A percentile compares a stretch with the other conserved stretches of the same genome.
phyloP scores from a whole-genome alignment of 2,888 invertebrate species.

The Fabriciana adippe region DNA sequence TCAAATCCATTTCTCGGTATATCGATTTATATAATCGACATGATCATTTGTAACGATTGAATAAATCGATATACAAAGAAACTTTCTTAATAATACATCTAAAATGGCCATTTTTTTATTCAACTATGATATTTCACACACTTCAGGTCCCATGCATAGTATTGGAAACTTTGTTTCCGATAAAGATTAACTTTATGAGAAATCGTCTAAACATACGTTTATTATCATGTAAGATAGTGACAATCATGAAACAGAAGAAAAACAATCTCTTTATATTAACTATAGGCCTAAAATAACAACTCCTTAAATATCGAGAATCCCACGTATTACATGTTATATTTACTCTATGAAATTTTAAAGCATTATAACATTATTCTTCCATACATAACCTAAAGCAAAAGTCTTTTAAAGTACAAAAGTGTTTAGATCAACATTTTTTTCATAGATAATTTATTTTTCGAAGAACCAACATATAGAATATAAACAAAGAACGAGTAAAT shows the following conservation, averaged over 20 bases:
- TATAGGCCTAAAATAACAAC: too few relatives aligned
- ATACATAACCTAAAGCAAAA: too few relatives aligned
- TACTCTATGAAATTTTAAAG: too few relatives aligned
- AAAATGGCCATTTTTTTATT: conserved; percentile 29
- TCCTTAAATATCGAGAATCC: too few relatives aligned
- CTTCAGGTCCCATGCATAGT: conserved; percentile 34
- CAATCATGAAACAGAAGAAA: too few relatives aligned
- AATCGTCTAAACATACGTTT: not conserved
- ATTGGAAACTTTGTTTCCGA: conserved; percentile 33
- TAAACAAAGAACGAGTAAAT: too few relatives aligned
- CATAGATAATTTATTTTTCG: not conserved
- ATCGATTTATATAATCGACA: conserved; percentile 9
- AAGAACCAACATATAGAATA: not conserved
- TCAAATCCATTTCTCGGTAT: conserved; percentile 3
- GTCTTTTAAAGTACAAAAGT: not conserved
- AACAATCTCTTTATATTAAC: too few relatives aligned
- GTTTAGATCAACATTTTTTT: not conserved
- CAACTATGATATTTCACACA: conserved; percentile 34
- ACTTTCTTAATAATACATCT: conserved; percentile 17
- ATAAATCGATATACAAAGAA: conserved; percentile 5
- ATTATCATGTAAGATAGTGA: too few relatives aligned
- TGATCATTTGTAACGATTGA: not conserved
- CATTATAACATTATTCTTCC: too few relatives aligned
- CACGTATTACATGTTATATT: too few relatives aligned
- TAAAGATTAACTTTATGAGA: conserved; percentile 10